These are phyloP conservation scores for Himalopsyche tibetana DNA, from an alignment of 2,888 invertebrate species.

Conservation along the genomic window DNA sequence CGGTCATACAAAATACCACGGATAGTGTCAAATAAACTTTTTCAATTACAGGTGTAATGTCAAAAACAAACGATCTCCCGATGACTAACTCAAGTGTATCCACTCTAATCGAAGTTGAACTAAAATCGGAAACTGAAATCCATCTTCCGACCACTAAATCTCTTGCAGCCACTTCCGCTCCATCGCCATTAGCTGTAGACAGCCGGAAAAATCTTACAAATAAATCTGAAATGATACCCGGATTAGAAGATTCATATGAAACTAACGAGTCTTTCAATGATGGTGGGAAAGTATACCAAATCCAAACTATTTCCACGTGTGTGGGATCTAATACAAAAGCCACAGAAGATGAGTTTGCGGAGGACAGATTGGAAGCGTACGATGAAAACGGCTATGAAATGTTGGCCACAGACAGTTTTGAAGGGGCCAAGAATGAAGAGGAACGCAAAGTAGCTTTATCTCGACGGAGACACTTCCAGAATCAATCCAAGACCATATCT, in stretches of 20 bases:
- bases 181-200: neutral
- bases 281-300: conserved; percentile 70
- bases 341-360: neutral
- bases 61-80: conserved; percentile 41
- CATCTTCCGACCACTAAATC: conserved; percentile 7
- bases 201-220: neutral
- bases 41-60: conserved; percentile 48
- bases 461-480: conserved; percentile 18
- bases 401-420: conserved; percentile 52
- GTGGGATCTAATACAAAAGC: conserved; percentile 68
- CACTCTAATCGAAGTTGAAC: conserved; percentile 60
- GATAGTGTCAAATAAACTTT: no score
- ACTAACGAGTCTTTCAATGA: neutral
- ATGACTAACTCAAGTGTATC: conserved; percentile 4
- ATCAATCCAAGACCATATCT: conserved; percentile 65
- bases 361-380: conserved; percentile 35
- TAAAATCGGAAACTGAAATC: conserved; percentile 54
- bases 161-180: neutral
- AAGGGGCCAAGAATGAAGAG: conserved; percentile 44
- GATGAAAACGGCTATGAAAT: conserved; percentile 68
- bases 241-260: conserved; percentile 25
- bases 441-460: conserved; percentile 27
- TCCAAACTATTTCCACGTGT: conserved; percentile 70
- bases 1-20: no score
- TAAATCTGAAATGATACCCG: conserved; percentile 32